A percentile compares a stretch with the other conserved stretches of the same genome.
Conservation (phyloP, 1,140 invertebrate species). For the Heliothis virescens region DNA sequence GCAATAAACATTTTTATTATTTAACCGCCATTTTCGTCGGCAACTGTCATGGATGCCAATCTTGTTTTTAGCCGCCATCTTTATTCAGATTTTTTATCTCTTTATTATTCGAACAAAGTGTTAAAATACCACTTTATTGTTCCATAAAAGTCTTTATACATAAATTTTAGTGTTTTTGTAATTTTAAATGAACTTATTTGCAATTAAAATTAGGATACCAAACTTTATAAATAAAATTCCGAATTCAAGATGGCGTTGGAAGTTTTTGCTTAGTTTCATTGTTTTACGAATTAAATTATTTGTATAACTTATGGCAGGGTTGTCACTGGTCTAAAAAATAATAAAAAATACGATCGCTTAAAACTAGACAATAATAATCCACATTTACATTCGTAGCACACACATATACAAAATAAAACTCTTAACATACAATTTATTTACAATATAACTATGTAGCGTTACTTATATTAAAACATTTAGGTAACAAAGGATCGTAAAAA, state of each 20-base stretch:
- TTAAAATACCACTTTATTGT: too few relatives aligned
- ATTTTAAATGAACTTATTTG: not conserved
- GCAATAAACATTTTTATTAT: slow-evolving; percentile 19
- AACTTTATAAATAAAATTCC: not conserved
- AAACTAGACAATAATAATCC: slow-evolving; percentile 64
- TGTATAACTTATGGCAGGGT: slow-evolving; percentile 45
- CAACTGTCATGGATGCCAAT: slow-evolving; percentile 18
- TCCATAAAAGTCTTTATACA: not conserved
- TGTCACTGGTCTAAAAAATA: slow-evolving; percentile 47
- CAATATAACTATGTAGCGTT: slow-evolving; percentile 63
- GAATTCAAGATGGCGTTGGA: slow-evolving; percentile 10
- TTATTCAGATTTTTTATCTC: slow-evolving; percentile 3
- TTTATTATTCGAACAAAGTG: not conserved
- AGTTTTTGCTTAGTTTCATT: slow-evolving; percentile 1
- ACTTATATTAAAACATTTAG: slow-evolving; percentile 51
- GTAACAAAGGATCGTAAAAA: not conserved
- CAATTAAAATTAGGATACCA: not conserved
- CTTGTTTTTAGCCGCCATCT: slow-evolving; percentile 7
- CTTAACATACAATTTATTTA: slow-evolving; percentile 70
- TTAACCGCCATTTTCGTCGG: slow-evolving; percentile 26
- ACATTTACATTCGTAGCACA: slow-evolving; percentile 81
- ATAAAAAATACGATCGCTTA: slow-evolving; percentile 44
- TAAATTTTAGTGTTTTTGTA: not conserved
- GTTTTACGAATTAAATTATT: slow-evolving; percentile 56
- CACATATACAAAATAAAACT: slow-evolving; percentile 84